phyloP scores from a whole-genome alignment of 2,113 vertebrate genomes.

The Caranx ignobilis region DNA sequence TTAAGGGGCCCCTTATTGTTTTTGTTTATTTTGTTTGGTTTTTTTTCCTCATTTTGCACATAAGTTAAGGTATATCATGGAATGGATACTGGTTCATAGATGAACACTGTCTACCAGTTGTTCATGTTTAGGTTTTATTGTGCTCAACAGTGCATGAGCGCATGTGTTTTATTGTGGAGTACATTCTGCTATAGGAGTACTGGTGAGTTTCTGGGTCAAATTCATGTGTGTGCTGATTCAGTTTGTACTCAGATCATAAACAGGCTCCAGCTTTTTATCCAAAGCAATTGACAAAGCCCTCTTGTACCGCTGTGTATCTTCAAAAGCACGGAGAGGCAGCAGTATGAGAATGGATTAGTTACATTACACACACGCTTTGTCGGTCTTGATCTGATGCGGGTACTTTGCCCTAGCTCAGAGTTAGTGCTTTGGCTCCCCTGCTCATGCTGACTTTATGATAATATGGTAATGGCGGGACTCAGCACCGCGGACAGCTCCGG shows the following conservation, averaged over 20 bases:
- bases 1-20: not conserved
- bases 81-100: not conserved
- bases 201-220: not conserved
- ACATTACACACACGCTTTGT: not conserved
- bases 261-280: not conserved
- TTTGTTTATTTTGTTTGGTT: not conserved
- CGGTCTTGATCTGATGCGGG: not conserved
- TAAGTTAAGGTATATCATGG: not conserved
- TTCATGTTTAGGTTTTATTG: not conserved
- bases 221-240: not conserved
- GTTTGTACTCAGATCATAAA: not conserved
- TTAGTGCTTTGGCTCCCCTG: not conserved
- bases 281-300: not conserved
- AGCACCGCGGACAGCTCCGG: constrained; percentile 81
- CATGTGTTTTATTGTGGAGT: too few species aligned
- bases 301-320: not conserved
- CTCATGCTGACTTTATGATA: constrained; percentile 5
- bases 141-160: too few species aligned
- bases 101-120: too few species aligned
- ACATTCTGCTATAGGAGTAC: too few species aligned
- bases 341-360: not conserved
- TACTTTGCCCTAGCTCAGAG: not conserved
- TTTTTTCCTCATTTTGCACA: not conserved
- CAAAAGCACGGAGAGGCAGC: not conserved
- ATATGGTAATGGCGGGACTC: constrained; percentile 8